Evolutionary conservation across 2,113 vertebrate genomes (phyloP).

Genomic region (Furnarius figulus): DNA sequence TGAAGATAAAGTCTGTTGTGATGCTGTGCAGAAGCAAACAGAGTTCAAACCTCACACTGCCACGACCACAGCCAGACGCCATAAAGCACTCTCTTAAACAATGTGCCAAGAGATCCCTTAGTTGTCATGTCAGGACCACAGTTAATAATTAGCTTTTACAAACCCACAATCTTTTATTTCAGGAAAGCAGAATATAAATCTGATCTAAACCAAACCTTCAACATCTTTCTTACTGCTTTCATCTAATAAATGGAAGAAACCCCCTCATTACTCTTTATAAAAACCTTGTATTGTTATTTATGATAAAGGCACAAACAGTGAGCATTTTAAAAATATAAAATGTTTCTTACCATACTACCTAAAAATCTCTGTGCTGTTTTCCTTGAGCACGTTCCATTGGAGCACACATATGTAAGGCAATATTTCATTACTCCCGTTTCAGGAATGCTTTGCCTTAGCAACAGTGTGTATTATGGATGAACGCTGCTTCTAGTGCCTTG

Average conservation of each 20-base stretch:
- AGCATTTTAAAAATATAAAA: neutral
- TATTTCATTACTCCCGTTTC: neutral
- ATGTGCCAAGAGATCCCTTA: neutral
- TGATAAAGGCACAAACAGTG: neutral
- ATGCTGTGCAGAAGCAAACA: neutral
- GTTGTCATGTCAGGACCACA: neutral
- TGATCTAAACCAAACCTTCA: neutral
- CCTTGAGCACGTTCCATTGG: neutral
- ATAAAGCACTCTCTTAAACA: neutral
- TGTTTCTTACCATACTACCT: constrained; percentile 11
- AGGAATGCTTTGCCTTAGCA: neutral
- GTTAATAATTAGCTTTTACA: neutral
- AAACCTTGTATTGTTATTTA: neutral
- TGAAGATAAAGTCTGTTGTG: neutral
- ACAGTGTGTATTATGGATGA: neutral
- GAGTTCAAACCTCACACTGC: neutral
- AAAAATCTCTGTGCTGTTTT: neutral
- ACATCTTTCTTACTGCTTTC: neutral
- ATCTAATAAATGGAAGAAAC: neutral
- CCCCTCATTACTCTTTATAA: neutral
- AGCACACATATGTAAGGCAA: neutral
- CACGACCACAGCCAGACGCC: neutral
- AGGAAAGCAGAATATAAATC: neutral
- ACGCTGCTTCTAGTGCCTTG: neutral
- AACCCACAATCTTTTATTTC: neutral